A percentile compares a stretch with the other conserved stretches of the same genome.
phyloP scores from a whole-genome alignment of 2,888 invertebrate species.

The Mimas tiliae region DNA sequence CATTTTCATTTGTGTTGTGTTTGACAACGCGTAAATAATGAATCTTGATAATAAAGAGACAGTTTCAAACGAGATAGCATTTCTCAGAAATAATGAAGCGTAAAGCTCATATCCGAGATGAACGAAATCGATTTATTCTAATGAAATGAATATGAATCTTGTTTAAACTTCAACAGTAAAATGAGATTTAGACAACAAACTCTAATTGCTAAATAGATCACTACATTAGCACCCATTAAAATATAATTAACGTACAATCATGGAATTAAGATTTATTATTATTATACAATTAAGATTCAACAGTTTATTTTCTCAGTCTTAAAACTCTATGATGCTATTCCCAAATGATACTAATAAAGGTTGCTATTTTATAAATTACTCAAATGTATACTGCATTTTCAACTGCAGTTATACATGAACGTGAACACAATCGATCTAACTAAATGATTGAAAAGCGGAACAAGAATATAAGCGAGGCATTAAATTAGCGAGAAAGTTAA shows the following conservation, averaged over 20 bases:
- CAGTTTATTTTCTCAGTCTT: neutral
- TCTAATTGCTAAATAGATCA: neutral
- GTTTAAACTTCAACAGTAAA: neutral
- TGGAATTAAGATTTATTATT: no score
- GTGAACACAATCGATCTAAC: constrained; percentile 12
- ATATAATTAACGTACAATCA: no score
- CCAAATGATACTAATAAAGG: neutral
- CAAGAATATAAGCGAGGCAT: constrained; percentile 21
- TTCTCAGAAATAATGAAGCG: constrained; percentile 3
- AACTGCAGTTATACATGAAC: neutral
- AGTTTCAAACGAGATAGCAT: constrained; percentile 1
- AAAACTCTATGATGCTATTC: no score
- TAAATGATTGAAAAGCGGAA: constrained; percentile 22
- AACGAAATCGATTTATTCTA: neutral
- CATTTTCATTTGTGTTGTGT: constrained; percentile 34
- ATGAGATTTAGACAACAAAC: neutral
- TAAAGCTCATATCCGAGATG: neutral
- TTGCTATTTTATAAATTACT: neutral
- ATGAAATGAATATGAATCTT: neutral
- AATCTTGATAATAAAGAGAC: constrained; percentile 22
- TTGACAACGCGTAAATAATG: constrained; percentile 25
- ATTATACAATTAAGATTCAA: neutral
- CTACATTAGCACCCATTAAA: no score
- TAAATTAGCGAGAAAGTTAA: constrained; percentile 35
- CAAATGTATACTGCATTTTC: neutral